Conservation (phyloP, 2,888 invertebrate genomes). For the Aethes cnicana region DNA sequence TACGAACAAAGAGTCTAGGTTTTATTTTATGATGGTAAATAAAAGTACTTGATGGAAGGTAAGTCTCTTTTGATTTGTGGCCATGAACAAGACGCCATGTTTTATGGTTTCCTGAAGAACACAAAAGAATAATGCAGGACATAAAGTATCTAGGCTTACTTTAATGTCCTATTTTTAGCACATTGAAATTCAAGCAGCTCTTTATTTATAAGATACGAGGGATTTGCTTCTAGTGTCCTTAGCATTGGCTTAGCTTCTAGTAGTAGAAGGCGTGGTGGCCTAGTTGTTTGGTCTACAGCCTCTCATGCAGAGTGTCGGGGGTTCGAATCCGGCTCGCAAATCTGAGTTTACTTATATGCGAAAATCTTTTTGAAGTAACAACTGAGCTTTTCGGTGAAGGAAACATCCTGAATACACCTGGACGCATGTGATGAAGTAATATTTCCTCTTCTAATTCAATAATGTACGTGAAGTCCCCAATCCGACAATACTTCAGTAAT, state of each 20-base stretch:
- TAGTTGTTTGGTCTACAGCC: too few species aligned
- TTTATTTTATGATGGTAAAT: slow-evolving; percentile 24
- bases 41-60: slow-evolving; percentile 47
- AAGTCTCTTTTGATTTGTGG: slow-evolving; percentile 72
- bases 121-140: slow-evolving; percentile 54
- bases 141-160: slow-evolving; percentile 23
- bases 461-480: too few species aligned
- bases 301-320: too few species aligned
- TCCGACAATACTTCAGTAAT: too few species aligned
- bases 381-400: too few species aligned
- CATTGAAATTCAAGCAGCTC: slow-evolving; percentile 22
- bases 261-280: too few species aligned
- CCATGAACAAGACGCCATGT: slow-evolving; percentile 60
- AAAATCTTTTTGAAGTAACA: too few species aligned
- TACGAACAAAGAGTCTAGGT: slow-evolving; percentile 32
- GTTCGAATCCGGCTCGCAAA: too few species aligned
- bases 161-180: slow-evolving; percentile 23
- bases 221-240: slow-evolving; percentile 1
- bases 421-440: too few species aligned
- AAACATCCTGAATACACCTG: too few species aligned
- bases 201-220: slow-evolving; percentile 5
- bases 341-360: too few species aligned
- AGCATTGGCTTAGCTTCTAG: not conserved
- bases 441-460: too few species aligned
- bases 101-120: slow-evolving; percentile 69